phyloP scores from a whole-genome alignment of 2,888 invertebrate genomes.

The Tipula helvola region DNA sequence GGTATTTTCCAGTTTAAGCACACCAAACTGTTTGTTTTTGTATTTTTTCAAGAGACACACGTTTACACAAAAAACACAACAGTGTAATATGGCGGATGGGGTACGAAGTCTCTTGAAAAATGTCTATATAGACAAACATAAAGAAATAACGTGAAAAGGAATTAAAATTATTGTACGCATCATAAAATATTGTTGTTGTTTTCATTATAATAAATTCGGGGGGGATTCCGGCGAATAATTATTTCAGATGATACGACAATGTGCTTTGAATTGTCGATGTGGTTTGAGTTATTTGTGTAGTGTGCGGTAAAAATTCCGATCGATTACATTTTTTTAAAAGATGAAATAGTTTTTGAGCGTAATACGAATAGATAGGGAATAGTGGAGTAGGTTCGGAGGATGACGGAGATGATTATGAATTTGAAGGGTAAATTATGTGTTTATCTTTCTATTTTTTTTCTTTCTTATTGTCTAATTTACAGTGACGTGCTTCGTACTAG shows the following conservation, averaged over 20 bases:
- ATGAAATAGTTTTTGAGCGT: background rate
- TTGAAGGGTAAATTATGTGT: background rate
- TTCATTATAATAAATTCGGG: background rate
- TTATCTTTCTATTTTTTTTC: background rate
- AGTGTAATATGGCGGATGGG: background rate
- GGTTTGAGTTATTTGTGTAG: background rate
- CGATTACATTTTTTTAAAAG: background rate
- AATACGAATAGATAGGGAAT: background rate
- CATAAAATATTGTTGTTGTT: background rate
- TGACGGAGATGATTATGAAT: background rate
- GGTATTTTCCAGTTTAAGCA: background rate
- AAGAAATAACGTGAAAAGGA: background rate
- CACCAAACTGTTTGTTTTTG: background rate
- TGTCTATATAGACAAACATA: background rate
- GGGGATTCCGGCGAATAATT: background rate
- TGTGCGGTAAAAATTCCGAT: background rate
- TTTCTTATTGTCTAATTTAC: background rate
- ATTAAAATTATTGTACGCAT: background rate
- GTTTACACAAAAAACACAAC: background rate
- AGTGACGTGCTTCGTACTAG: background rate
- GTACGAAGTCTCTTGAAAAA: background rate
- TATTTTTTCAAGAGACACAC: background rate
- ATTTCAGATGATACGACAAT: background rate
- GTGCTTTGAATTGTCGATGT: background rate
- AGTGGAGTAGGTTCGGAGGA: background rate